Percentiles rank a stretch among this genome's conserved stretches.
Evolutionary conservation across 2,888 invertebrate genomes (phyloP).

Genomic region (Drosophila birchii): DNA sequence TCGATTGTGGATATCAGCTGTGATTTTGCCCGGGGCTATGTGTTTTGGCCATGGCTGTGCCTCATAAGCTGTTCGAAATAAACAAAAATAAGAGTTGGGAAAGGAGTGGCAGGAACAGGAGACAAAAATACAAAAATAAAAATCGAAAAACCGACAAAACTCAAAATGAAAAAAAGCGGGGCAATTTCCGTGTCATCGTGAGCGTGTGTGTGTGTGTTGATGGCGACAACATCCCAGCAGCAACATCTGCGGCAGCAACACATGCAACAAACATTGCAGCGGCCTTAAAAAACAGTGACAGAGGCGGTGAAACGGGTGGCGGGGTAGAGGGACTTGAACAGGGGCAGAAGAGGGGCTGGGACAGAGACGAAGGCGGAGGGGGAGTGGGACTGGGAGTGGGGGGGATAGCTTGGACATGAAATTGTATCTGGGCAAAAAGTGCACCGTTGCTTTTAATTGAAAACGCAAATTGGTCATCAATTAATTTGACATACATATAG

Average conservation of each 20-base stretch:
- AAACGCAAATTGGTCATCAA: constrained; percentile 79
- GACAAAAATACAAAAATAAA: constrained; percentile 14
- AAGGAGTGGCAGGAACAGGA: background rate
- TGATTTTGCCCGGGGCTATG: constrained; percentile 3
- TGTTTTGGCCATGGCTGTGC: constrained; percentile 5
- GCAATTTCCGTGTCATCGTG: constrained; percentile 57
- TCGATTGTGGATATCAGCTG: constrained; percentile 2
- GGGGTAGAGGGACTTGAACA: background rate
- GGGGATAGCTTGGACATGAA: constrained; percentile 58
- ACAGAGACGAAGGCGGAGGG: background rate
- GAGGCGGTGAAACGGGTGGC: background rate
- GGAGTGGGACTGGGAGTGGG: background rate
- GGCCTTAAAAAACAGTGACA: constrained; percentile 64
- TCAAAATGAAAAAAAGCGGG: constrained; percentile 49
- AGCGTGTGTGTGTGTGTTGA: constrained; percentile 45
- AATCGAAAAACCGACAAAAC: constrained; percentile 1
- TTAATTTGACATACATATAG: constrained; percentile 79
- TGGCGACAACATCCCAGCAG: constrained; percentile 49
- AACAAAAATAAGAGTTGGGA: constrained; percentile 1
- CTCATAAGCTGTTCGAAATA: constrained; percentile 32
- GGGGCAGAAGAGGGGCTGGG: background rate
- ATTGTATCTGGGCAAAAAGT: constrained; percentile 63
- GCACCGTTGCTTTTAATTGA: constrained; percentile 75
- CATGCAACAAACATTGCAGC: constrained; percentile 59
- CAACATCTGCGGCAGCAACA: constrained; percentile 26